phyloP scores from a whole-genome alignment of 2,113 vertebrate species.

The Mionectes macconnelli region DNA sequence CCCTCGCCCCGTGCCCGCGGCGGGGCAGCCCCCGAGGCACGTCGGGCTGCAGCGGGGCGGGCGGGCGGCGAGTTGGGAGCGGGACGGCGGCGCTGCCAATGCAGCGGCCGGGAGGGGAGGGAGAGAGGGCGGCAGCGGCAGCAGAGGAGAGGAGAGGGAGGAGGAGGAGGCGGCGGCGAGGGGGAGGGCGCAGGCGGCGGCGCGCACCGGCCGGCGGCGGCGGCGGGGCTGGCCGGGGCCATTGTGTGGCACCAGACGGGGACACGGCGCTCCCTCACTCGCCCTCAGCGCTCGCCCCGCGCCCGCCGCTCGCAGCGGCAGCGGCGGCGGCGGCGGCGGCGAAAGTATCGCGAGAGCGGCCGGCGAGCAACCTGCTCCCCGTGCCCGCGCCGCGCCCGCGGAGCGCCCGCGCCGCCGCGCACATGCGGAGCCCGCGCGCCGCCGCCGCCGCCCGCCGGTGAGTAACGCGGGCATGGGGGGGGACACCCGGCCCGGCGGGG shows the following conservation, averaged over 20 bases:
- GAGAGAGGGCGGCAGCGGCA: background rate
- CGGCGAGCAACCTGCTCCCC: too few species aligned
- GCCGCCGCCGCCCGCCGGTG: background rate
- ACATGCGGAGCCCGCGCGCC: background rate
- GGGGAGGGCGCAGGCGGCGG: too few species aligned
- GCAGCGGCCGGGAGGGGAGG: background rate
- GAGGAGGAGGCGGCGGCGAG: too few species aligned
- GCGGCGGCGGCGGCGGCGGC: too few species aligned
- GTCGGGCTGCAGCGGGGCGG: background rate
- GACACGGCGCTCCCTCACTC: too few species aligned
- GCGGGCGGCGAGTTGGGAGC: background rate
- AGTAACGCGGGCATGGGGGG: background rate
- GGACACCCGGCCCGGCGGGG: too few species aligned
- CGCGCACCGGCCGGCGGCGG: too few species aligned
- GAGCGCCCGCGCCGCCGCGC: conserved; percentile 76
- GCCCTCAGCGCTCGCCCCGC: too few species aligned
- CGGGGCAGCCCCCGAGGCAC: background rate
- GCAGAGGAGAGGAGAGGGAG: background rate
- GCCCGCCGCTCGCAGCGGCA: too few species aligned
- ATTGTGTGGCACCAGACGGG: too few species aligned
- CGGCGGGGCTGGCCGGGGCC: too few species aligned
- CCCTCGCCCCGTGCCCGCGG: background rate
- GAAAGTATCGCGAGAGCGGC: too few species aligned
- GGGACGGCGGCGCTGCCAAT: background rate
- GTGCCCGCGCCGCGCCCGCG: conserved; percentile 65